These are phyloP conservation scores for Euleptes europaea DNA, from an alignment of 2,113 vertebrate species.

Conservation along the genomic window DNA sequence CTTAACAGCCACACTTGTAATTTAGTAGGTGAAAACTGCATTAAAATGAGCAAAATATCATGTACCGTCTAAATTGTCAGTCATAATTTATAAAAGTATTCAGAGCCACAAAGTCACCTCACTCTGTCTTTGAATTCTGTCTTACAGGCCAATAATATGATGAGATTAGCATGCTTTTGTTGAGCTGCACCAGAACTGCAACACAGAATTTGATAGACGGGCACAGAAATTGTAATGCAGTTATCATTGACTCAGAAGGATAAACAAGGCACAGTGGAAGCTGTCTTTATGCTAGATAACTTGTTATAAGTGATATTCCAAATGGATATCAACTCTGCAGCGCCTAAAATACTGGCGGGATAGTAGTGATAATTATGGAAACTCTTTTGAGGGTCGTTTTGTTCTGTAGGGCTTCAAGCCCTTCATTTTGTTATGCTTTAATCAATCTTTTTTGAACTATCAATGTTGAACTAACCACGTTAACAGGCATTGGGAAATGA, in stretches of 20 bases:
- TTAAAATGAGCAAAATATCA: background rate
- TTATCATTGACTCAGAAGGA: slow-evolving; percentile 34
- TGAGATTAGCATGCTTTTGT: slow-evolving; percentile 47
- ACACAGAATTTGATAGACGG: slow-evolving; percentile 3
- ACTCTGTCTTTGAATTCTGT: background rate
- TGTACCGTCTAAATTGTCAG: background rate
- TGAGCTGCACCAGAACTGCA: slow-evolving; percentile 34
- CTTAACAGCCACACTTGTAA: background rate
- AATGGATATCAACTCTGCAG: slow-evolving; percentile 56
- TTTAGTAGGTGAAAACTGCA: background rate
- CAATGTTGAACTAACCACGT: background rate
- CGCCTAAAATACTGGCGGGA: slow-evolving; percentile 49
- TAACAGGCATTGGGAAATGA: background rate
- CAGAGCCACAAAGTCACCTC: slow-evolving; percentile 8
- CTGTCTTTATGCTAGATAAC: slow-evolving; percentile 13
- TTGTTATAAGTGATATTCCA: slow-evolving; percentile 37
- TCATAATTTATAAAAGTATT: slow-evolving; percentile 10
- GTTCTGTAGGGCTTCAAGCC: slow-evolving; percentile 1
- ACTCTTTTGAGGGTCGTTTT: slow-evolving; percentile 42
- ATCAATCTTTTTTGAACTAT: slow-evolving; percentile 24
- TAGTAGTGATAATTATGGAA: slow-evolving; percentile 22
- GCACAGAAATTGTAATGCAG: slow-evolving; percentile 25
- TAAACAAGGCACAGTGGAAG: background rate
- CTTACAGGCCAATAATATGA: background rate
- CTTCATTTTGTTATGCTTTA: slow-evolving; percentile 44